A percentile compares a stretch with the other conserved stretches of the same genome.
Conservation (phyloP, 92 coral and sea anemone genomes). For the Porites lobata region DNA sequence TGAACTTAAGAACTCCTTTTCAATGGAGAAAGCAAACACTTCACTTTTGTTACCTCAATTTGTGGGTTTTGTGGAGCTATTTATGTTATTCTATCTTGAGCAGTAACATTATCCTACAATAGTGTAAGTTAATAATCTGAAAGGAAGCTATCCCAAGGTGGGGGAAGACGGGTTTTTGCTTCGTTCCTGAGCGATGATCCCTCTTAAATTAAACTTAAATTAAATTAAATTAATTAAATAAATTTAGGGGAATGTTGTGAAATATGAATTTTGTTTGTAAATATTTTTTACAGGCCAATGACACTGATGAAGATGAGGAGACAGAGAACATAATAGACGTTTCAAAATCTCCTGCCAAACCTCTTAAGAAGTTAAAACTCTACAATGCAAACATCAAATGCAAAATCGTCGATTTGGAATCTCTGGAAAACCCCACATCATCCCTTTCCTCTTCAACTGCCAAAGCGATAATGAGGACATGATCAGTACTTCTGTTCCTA, state of each 20-base stretch:
- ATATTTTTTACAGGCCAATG: constrained; percentile 1
- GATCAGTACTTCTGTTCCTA: constrained; percentile 47
- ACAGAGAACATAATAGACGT: not conserved
- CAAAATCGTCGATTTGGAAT: constrained; percentile 20
- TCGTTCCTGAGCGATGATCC: not conserved
- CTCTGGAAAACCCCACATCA: constrained; percentile 48
- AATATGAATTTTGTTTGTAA: constrained; percentile 1
- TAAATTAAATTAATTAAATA: too few species aligned
- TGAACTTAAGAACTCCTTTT: too few species aligned
- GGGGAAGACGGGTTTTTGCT: not conserved
- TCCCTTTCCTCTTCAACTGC: constrained; percentile 56
- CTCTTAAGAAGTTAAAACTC: constrained; percentile 11
- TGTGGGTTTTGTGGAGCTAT: too few species aligned
- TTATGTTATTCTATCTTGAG: too few species aligned
- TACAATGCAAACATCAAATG: constrained; percentile 37
- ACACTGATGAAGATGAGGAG: not conserved
- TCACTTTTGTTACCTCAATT: too few species aligned
- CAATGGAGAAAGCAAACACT: too few species aligned
- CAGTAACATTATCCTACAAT: not conserved
- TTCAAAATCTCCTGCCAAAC: constrained; percentile 4
- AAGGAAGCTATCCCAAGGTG: not conserved
- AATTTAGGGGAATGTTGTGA: not conserved
- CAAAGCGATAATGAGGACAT: constrained; percentile 34
- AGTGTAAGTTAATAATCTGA: not conserved
- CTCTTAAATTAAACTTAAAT: not conserved